Base-by-base conservation (phyloP, 2,888 invertebrate genomes). In the Epirrita christyi region DNA sequence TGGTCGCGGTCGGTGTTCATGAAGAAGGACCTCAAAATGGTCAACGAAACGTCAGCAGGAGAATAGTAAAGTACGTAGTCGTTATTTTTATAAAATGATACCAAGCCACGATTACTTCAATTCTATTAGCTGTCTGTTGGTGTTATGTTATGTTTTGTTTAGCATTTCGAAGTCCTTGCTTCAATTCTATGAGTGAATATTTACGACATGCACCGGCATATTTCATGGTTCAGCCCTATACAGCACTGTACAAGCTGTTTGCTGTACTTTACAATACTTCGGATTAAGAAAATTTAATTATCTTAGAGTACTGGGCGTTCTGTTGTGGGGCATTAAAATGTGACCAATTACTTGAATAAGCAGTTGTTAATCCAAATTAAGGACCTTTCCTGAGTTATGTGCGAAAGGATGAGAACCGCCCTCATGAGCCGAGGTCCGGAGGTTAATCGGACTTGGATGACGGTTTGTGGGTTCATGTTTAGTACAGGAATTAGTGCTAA, bases 321-420 rank as follows among this genome's bases (percentile, higher is more conserved):
- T 61, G 56, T 57, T 58, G 51, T 56, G 36, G 48, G 45, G 52
- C 60, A 60, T 66, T 55, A 59, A 58, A 56, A 41, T 44, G 56
- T 60, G 53, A 48, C 53, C 50, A 60, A 56, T 64, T 61, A 63
- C 64, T 64, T 53, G 63, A 47, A 61, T 59, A 64, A 64, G 58
- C 58, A 64, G 55, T 59, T 61, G 61, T 63, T 64, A 63, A 63
- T 61, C 61, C 45, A 60, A 61, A 67, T 67, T 58, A 63, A 59
- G 54, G 44, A 42, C 61, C 61, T 38, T 54, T 54, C 41, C 46
- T 51, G 53, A 59, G 46, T 34, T 45, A 61, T 58, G 53, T 45
- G 49, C 43, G 29, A 38, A 60, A 50, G n/a, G 14, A 34, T 44
- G 11, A 11, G 21, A 42, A 43, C 48, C 5, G 38, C 9, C 32